A percentile compares a stretch with the other conserved stretches of the same genome.
phyloP scores from a whole-genome alignment of 2,888 invertebrate genomes.

The Tinea semifulvella region DNA sequence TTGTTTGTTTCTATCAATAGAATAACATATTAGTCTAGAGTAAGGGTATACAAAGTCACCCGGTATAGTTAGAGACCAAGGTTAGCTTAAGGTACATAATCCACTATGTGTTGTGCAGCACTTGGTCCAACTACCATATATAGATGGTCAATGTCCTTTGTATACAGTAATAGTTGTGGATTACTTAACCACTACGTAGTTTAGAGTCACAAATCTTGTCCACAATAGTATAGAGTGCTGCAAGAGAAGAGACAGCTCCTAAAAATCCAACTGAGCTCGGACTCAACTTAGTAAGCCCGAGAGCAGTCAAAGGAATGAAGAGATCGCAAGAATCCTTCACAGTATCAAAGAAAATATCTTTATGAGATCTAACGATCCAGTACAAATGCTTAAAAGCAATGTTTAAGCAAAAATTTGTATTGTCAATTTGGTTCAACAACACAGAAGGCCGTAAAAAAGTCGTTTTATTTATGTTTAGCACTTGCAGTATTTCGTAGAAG shows the following conservation, averaged over 20 bases:
- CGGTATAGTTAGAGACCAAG: no score
- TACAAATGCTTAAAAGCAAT: conserved; percentile 35
- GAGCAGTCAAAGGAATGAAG: conserved; percentile 83
- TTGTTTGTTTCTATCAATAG: no score
- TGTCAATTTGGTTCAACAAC: conserved; percentile 30
- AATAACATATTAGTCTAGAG: no score
- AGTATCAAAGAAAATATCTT: conserved; percentile 81
- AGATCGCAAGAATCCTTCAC: conserved; percentile 88
- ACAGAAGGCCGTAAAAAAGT: conserved; percentile 50
- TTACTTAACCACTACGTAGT: background rate
- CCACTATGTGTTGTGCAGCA: no score
- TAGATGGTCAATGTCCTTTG: no score
- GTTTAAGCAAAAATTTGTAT: conserved; percentile 30
- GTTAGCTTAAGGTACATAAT: no score
- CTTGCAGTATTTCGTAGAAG: conserved; percentile 80
- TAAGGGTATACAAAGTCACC: no score
- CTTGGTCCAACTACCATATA: no score
- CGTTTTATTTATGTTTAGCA: conserved; percentile 61
- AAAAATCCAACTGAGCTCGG: conserved; percentile 81
- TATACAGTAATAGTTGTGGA: no score
- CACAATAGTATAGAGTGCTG: conserved; percentile 79
- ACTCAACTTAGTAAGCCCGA: conserved; percentile 80
- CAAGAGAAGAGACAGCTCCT: conserved; percentile 82
- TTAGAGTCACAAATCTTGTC: conserved; percentile 33
- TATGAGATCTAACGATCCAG: conserved; percentile 45